Base-by-base conservation (phyloP, 2,888 invertebrate species). In the Ptilodon capucinus region DNA sequence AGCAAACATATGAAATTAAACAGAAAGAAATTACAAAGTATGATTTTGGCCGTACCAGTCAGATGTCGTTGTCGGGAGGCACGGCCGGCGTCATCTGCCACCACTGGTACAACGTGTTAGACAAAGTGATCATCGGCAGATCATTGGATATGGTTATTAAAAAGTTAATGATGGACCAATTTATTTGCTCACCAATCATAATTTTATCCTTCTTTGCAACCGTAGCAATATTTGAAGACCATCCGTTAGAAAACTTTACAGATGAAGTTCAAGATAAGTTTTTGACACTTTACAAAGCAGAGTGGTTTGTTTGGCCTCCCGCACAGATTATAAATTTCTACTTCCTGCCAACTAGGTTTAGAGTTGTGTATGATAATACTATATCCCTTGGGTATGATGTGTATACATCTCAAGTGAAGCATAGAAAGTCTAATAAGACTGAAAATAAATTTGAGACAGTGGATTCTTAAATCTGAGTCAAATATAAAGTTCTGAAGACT, bases 321-420 rank as follows among this genome's bases (percentile, higher is more conserved):
- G 97, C 97, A 0, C 98, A 98, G 80, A 90, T 97, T 35, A 90
- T 98, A n/a, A 98, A 98, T 81, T 98, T 98, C 84, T 97, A 95
- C 79, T 94, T 95, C 73, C 79, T 98, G 57, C 96, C 98, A 8
- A 93, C 95, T 7, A 94, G 92, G 65, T 98, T 93, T 79, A 92
- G 98, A 73, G 96, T 98, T 23, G 86, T 97, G 8, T 98, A 97
- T 85, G 97, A 97, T 75, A 97, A 96, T 75, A 92, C 93, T 0
- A 94, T 97, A 71, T 97, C 97, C 28, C 91, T 97, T 66, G 95
- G 96, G 0, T 97, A 96, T 84, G 97, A 97, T 82, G 89, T 97
- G 34, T 97, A 95, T 68, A 95, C 96, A 11, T 97, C 97, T 9
- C 93, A 95, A 74, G 94, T 97, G 1, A 95, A 95, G 80, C 93